Conservation (phyloP, 1,140 invertebrate species). For the Aphelinus atriplicis region DNA sequence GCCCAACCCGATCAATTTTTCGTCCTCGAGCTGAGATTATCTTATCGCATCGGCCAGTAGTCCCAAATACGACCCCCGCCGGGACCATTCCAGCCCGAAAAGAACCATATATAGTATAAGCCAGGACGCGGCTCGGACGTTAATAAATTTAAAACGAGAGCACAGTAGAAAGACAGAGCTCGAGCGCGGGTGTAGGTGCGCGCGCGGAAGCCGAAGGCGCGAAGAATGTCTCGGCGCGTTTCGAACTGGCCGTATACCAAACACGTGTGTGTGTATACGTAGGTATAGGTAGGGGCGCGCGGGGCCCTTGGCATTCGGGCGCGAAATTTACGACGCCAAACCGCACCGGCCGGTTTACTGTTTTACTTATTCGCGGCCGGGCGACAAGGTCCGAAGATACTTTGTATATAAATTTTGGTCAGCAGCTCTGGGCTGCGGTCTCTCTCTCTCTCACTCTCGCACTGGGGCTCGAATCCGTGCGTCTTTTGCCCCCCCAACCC, state of each 20-base stretch:
- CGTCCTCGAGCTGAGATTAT: too few species aligned
- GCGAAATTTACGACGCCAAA: constrained; percentile 58
- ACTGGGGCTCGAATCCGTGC: too few species aligned
- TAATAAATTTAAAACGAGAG: constrained; percentile 13
- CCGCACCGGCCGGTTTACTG: constrained; percentile 56
- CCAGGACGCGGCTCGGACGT: too few species aligned
- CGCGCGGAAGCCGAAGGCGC: background rate
- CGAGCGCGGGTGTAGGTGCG: background rate
- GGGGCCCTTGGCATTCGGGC: constrained; percentile 9
- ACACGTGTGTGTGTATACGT: too few species aligned
- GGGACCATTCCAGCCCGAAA: too few species aligned
- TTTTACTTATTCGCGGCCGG: constrained; percentile 56
- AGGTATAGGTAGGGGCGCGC: too few species aligned
- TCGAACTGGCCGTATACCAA: constrained; percentile 36
- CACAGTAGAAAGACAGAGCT: background rate
- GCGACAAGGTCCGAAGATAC: constrained; percentile 52
- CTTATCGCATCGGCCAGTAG: too few species aligned
- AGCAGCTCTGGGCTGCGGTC: constrained; percentile 37
- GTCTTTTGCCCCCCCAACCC: too few species aligned
- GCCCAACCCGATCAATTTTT: too few species aligned
- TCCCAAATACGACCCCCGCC: too few species aligned
- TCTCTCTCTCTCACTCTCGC: background rate
- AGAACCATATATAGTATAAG: too few species aligned
- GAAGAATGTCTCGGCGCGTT: constrained; percentile 8
- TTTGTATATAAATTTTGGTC: constrained; percentile 65